phyloP scores from a whole-genome alignment of 2,888 invertebrate species.

The Nezara viridula region DNA sequence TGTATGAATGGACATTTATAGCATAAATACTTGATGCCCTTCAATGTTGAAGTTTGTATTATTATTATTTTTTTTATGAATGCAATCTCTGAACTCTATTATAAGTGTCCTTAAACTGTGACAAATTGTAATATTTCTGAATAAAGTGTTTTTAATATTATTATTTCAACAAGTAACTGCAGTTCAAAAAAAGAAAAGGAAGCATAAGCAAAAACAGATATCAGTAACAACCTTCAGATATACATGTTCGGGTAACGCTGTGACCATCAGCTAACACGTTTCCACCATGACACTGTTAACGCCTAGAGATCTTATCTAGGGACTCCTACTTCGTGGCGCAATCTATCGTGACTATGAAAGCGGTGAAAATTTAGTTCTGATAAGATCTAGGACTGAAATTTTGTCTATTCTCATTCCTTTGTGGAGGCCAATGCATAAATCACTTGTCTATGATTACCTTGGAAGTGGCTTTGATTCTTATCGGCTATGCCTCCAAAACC shows the following conservation, averaged over 20 bases:
- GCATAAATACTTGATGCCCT: too few relatives aligned
- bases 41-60: too few relatives aligned
- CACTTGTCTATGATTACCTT: background rate
- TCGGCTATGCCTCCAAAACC: background rate
- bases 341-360: conserved; percentile 2
- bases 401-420: background rate
- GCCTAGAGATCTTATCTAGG: background rate
- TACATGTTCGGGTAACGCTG: background rate
- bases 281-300: background rate
- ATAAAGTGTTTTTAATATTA: too few relatives aligned
- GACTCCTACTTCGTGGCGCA: background rate
- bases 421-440: conserved; percentile 7
- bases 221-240: background rate
- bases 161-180: too few relatives aligned
- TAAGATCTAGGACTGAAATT: background rate
- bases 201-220: too few relatives aligned
- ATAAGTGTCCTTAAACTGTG: too few relatives aligned
- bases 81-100: too few relatives aligned
- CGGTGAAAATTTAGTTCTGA: conserved; percentile 10
- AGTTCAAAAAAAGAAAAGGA: too few relatives aligned
- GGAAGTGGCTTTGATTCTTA: background rate
- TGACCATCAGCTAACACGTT: background rate
- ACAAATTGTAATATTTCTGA: too few relatives aligned
- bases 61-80: too few relatives aligned
- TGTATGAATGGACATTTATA: too few relatives aligned